phyloP scores from a whole-genome alignment of 2,113 vertebrate species.

The Oceanodroma tethys region DNA sequence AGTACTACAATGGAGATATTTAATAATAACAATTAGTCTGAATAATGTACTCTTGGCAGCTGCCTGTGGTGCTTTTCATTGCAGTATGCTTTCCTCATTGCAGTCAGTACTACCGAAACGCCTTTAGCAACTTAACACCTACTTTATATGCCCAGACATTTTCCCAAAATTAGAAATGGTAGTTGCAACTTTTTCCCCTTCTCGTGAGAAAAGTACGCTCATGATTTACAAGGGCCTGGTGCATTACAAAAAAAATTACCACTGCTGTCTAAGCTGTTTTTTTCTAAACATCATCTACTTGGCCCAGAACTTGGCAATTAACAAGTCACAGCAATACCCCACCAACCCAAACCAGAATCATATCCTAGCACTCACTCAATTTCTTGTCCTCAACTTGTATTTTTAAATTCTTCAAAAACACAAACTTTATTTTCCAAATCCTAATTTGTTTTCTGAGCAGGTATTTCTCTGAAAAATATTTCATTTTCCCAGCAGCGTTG shows the following conservation, averaged over 20 bases:
- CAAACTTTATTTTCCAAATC: not conserved
- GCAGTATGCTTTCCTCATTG: not conserved
- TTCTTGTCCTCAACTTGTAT: not conserved
- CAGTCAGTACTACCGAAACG: not conserved
- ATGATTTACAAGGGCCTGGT: not conserved
- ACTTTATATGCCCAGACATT: not conserved
- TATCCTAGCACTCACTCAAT: not conserved
- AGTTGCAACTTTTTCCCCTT: not conserved
- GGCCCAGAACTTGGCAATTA: not conserved
- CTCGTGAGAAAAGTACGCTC: not conserved
- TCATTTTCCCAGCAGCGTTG: not conserved
- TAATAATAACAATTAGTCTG: slow-evolving; percentile 55
- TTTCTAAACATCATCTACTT: not conserved
- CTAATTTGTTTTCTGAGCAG: not conserved
- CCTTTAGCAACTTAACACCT: not conserved
- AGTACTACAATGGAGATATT: slow-evolving; percentile 8
- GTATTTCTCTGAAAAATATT: not conserved
- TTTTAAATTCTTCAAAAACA: not conserved
- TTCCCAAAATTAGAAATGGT: not conserved
- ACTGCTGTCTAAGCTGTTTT: not conserved
- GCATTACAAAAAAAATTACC: not conserved
- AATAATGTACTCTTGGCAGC: not conserved
- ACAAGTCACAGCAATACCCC: not conserved
- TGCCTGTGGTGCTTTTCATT: not conserved
- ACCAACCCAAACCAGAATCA: not conserved